These are phyloP conservation scores for Okamejei kenojei DNA, from an alignment of 2,797 vertebrate species.

Conservation along the genomic window DNA sequence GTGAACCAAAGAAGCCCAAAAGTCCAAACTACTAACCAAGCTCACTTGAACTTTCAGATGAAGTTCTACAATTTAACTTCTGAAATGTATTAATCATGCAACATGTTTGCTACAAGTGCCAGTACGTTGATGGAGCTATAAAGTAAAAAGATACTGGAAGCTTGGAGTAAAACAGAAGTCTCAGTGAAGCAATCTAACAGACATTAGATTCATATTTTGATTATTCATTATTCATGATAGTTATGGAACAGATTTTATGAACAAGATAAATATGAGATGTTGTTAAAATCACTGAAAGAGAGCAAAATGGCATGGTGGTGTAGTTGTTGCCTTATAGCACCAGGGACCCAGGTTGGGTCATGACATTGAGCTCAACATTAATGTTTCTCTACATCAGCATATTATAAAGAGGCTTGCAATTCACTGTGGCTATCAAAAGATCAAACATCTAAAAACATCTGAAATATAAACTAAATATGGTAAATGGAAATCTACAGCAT, in stretches of 20 bases:
- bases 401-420: neutral
- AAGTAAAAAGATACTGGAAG: neutral
- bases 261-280: neutral
- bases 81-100: neutral
- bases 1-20: neutral
- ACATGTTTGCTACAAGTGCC: too few relatives aligned
- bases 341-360: neutral
- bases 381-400: neutral
- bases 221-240: neutral
- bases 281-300: neutral
- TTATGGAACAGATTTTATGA: neutral
- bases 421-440: neutral
- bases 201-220: neutral
- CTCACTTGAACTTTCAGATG: neutral
- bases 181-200: neutral
- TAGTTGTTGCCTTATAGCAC: too few relatives aligned
- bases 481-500: neutral
- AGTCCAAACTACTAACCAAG: neutral
- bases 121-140: neutral
- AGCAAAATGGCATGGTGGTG: too few relatives aligned
- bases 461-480: neutral
- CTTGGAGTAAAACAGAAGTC: neutral
- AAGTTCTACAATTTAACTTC: neutral
- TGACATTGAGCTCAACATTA: neutral
- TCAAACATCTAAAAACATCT: neutral